Conservation (phyloP, 2,113 vertebrate genomes). For the Laticauda laticaudata region DNA sequence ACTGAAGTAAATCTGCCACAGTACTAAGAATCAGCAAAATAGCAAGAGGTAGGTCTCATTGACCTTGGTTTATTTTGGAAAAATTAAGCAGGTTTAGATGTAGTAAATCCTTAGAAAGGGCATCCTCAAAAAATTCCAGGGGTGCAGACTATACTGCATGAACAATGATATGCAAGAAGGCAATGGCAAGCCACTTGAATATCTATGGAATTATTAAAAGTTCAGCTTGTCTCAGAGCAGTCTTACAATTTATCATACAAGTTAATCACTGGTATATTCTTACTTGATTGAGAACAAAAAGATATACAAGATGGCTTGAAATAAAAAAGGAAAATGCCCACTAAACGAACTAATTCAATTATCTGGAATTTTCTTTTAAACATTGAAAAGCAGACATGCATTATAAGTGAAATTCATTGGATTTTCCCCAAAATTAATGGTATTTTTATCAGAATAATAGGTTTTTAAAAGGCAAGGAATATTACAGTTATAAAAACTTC, state of each 20-base stretch:
- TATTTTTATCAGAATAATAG: background rate
- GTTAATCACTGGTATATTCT: background rate
- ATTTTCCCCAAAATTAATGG: background rate
- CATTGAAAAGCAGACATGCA: background rate
- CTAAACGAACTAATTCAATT: background rate
- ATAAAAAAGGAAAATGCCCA: background rate
- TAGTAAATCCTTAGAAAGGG: background rate
- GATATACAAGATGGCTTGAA: background rate
- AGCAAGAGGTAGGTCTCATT: background rate
- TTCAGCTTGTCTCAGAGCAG: background rate
- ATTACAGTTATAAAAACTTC: background rate
- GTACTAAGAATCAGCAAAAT: background rate
- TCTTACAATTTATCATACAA: background rate
- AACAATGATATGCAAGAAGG: background rate
- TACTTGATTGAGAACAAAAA: background rate
- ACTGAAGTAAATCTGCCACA: background rate
- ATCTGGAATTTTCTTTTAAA: background rate
- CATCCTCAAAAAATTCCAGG: background rate
- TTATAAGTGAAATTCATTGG: background rate
- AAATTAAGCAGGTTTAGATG: background rate
- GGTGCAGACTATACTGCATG: background rate
- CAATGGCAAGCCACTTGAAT: background rate
- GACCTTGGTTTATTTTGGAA: background rate
- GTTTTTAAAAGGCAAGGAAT: background rate
- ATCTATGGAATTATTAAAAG: background rate